Base-by-base conservation (phyloP, 2,113 vertebrate genomes). In the Neogale vison region DNA sequence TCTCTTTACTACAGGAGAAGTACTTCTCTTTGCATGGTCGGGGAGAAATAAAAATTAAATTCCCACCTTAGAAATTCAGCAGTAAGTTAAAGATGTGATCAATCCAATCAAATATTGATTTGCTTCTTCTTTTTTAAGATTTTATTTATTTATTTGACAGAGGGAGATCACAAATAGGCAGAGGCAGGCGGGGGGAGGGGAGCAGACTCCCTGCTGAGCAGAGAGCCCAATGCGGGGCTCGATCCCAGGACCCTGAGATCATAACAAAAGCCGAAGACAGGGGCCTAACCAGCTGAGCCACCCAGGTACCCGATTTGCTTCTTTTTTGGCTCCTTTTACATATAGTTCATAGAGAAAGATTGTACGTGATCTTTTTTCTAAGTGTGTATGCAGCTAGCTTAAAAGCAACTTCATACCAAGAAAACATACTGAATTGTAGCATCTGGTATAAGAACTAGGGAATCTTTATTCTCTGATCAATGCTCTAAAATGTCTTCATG, bases 371-470 rank as follows among this genome's bases (percentile, higher is more conserved):
- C 29, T 88, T 57, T 88, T 57, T 93, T 15, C 82, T n/a, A 84
- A 57, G 52, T 34, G 26, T 71, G 29, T 83, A 61, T 83, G 67
- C 90, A 15, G 88, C 83, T 63, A 88, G 80, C 72, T 59, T 57
- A 69, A 93, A 84, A 39, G 52, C 79, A 95, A 88, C 95, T 95
- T 88, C 57, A 91, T n/a, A 79, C 61, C 61, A 93, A 88, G 83
- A 84, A 93, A 93, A 84, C 72, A 81, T 50, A 42, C 34, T 65
- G 39, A 93, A 72, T 93, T 4, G 4, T 74, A 88, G 45, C 77
- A 95, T 95, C 71, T 96, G 77, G 82, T 85, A 21, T 71, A 79
- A 91, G 90, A 47, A 88, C 88, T 83, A 84, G 82, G 39, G 79
- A 83, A 88, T 91, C 95, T 91, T 83, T 85, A 84, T 26, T 93